phyloP scores from a whole-genome alignment of 1,140 invertebrate genomes.

The Conus betulinus region DNA sequence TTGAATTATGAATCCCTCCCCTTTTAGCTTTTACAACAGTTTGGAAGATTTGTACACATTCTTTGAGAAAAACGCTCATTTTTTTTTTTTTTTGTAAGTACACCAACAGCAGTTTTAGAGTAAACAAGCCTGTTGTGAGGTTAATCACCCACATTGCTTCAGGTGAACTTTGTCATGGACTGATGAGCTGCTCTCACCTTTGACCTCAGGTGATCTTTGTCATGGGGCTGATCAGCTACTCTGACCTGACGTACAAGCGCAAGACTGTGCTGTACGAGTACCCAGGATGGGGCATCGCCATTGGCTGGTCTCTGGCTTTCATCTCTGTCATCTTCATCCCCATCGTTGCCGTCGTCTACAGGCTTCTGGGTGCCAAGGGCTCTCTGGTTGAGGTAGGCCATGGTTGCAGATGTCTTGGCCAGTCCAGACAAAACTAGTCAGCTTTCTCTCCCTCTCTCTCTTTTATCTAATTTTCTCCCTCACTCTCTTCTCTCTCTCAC shows the following conservation, averaged over 20 bases:
- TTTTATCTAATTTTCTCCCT: too few relatives aligned
- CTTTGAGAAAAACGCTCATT: too few relatives aligned
- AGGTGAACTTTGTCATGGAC: conserved; percentile 81
- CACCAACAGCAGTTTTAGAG: neutral
- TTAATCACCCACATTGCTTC: neutral
- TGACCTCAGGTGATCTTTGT: conserved; percentile 79
- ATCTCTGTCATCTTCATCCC: conserved; percentile 66
- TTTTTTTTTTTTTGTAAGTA: conserved; percentile 78
- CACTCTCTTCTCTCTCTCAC: too few relatives aligned
- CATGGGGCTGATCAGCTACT: conserved; percentile 79
- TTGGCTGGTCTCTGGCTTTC: conserved; percentile 67
- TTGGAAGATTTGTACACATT: too few relatives aligned
- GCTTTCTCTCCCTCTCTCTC: too few relatives aligned
- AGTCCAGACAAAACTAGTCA: too few relatives aligned
- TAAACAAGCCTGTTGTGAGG: neutral
- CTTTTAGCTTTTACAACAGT: too few relatives aligned
- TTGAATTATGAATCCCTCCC: too few relatives aligned
- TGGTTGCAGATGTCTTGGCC: too few relatives aligned
- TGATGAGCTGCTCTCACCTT: conserved; percentile 78
- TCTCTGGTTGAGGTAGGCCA: conserved; percentile 57
- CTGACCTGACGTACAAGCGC: conserved; percentile 78
- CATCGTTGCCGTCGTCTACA: conserved; percentile 58
- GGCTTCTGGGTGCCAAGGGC: conserved; percentile 56
- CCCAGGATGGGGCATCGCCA: conserved; percentile 65
- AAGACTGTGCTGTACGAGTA: conserved; percentile 61